Base-by-base conservation (phyloP, 2,888 invertebrate genomes). In the Didymodactylos carnosus region DNA sequence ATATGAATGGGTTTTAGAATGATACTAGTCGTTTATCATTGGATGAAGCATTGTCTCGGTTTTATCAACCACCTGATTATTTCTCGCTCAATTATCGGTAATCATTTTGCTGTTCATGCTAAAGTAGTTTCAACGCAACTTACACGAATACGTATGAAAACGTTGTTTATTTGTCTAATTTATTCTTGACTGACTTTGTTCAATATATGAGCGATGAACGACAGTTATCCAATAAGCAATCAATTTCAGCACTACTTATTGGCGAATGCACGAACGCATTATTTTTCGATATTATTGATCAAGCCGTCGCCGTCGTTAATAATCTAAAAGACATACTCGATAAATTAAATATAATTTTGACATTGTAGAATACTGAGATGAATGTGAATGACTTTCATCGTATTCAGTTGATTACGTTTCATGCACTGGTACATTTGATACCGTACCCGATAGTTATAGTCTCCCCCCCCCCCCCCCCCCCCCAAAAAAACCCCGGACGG, bases 291-390 rank as follows among this genome's bases (percentile, higher is more conserved):
- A 71, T 71, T 35, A 71, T 71, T 23, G 74, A 74, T 25, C 74
- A 71, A 39, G 51, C 71, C 35, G 29, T 71, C 5, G 74, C 71
- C 46, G 71, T 74, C 14, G 71, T 74, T 2, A 75, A 83, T 85
- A 94, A 94, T 83, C 86, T 95, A 3, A 90, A 94, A 82, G 94
- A 94, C 80, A 92, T 94, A 3, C 84, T 95, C 16, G 94, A 95
- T 81, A 91, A 92, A 0, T 84, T 95, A 3, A 94, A 94, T 82
- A 90, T 91, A 25, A 88, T 95, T 86, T 92, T 94, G 81, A 91
- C 91, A 11, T 91, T 43, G 39, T 40, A 25, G 7, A 14, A 46
- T 53, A 71, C 69, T 71, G 39, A 40, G 62, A 14, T 41, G n/a
- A 46, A 74, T 71, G 41, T 29, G 35, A 27, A 41, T 40, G 39